Percentiles rank a stretch among this genome's conserved stretches.
These are phyloP conservation scores for Callorhinus ursinus DNA, from an alignment of 2,113 vertebrate species.

Conservation along the genomic window DNA sequence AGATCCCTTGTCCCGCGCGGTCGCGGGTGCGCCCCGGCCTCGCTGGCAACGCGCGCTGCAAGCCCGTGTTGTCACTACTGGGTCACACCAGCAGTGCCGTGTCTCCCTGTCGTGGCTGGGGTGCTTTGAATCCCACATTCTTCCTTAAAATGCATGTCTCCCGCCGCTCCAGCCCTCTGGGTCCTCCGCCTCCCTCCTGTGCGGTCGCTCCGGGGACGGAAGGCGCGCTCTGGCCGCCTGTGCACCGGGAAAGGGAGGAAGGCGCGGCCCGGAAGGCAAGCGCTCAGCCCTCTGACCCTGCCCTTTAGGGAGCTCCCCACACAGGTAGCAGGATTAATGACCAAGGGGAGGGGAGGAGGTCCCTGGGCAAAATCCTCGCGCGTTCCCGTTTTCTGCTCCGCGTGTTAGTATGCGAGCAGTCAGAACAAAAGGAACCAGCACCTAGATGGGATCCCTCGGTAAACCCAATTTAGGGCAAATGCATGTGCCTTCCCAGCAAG, in stretches of 20 bases:
- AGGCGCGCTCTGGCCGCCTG: neutral
- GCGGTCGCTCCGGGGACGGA: neutral
- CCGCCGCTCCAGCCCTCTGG: too few relatives aligned
- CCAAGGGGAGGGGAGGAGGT: neutral
- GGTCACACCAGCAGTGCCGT: fast-evolving
- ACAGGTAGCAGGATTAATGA: neutral
- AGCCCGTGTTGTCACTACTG: fast-evolving
- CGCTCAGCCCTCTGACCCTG: too few relatives aligned
- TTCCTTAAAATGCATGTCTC: fast-evolving
- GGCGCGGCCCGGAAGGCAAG: neutral
- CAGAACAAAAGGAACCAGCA: fast-evolving
- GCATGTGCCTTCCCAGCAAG: fast-evolving
- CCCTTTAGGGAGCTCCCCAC: neutral
- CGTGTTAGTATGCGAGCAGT: fast-evolving
- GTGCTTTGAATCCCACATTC: fast-evolving
- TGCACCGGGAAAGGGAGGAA: fast-evolving
- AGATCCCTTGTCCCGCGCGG: neutral
- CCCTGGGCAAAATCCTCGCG: too few relatives aligned
- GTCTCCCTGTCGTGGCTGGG: neutral
- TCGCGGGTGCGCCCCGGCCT: fast-evolving
- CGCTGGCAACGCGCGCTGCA: fast-evolving
- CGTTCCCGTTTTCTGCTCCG: fast-evolving
- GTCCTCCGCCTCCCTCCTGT: neutral
- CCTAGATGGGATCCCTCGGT: fast-evolving
- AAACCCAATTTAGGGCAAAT: fast-evolving